phyloP scores from a whole-genome alignment of 2,888 invertebrate species.

The Nesidiocoris tenuis region DNA sequence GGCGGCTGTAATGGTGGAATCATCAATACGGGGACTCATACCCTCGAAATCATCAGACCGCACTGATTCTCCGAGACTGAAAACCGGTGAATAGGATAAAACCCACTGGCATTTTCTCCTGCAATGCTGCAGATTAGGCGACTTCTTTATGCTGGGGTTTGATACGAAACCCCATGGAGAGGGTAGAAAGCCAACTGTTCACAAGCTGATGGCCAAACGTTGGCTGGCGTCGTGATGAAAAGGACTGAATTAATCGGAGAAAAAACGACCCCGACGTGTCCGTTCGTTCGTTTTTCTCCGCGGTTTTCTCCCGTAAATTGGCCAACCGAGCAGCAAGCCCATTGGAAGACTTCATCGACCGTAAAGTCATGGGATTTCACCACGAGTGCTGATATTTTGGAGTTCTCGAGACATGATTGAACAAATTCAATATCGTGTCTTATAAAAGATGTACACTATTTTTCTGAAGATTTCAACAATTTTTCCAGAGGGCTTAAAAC shows the following conservation, averaged over 20 bases:
- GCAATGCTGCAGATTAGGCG: not conserved
- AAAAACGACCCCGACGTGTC: not conserved
- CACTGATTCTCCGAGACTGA: not conserved
- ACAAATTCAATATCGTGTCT: no score
- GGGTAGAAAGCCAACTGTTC: not conserved
- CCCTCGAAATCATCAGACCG: not conserved
- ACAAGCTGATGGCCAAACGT: not conserved
- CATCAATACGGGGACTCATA: not conserved
- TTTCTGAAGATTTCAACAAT: no score
- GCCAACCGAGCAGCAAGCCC: not conserved
- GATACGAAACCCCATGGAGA: not conserved
- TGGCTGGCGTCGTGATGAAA: not conserved
- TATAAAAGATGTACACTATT: no score
- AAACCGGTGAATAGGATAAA: not conserved
- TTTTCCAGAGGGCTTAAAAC: no score
- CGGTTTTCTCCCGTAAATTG: not conserved
- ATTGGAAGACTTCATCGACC: not conserved
- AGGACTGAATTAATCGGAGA: not conserved
- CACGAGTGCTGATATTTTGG: no score
- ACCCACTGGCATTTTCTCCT: not conserved
- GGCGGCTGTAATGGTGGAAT: not conserved
- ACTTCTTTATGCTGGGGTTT: not conserved
- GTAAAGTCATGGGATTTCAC: not conserved
- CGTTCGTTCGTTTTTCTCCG: not conserved
- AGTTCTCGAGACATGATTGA: no score